Evolutionary conservation across 2,797 vertebrate genomes (phyloP).

Genomic region (Vipera latastei): DNA sequence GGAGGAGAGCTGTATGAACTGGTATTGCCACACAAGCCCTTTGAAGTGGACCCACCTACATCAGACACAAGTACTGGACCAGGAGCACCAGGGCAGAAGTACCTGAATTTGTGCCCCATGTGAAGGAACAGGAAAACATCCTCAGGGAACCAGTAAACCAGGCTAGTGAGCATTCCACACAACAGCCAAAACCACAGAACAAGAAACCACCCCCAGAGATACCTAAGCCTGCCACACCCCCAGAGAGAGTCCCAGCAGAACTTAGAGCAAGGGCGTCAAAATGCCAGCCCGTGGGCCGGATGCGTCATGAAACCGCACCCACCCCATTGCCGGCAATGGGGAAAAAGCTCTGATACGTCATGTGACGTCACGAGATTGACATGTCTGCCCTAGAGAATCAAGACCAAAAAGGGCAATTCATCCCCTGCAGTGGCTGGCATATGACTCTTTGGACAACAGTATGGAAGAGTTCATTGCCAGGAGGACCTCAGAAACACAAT

Average conservation of each 20-base stretch:
- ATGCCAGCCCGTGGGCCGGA: no score
- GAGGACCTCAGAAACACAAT: background rate
- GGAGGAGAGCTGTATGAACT: background rate
- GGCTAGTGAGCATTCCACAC: background rate
- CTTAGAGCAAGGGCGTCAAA: no score
- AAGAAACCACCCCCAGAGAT: background rate
- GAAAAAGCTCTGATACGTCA: no score
- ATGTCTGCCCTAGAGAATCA: background rate
- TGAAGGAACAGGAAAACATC: background rate
- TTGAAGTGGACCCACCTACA: background rate
- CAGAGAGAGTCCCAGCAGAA: background rate
- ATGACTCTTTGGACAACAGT: background rate
- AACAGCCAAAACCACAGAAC: background rate
- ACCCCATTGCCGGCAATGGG: no score
- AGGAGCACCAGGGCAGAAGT: no score
- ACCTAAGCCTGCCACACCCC: background rate
- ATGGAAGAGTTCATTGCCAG: background rate
- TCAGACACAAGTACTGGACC: background rate
- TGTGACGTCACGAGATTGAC: no score
- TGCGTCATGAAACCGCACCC: no score
- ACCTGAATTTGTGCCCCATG: background rate
- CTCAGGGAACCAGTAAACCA: background rate
- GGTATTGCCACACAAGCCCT: background rate
- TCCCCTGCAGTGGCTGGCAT: background rate
- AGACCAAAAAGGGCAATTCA: background rate